These are phyloP conservation scores for Aphrophora alni DNA, from an alignment of 2,888 invertebrate species.

Conservation along the genomic window DNA sequence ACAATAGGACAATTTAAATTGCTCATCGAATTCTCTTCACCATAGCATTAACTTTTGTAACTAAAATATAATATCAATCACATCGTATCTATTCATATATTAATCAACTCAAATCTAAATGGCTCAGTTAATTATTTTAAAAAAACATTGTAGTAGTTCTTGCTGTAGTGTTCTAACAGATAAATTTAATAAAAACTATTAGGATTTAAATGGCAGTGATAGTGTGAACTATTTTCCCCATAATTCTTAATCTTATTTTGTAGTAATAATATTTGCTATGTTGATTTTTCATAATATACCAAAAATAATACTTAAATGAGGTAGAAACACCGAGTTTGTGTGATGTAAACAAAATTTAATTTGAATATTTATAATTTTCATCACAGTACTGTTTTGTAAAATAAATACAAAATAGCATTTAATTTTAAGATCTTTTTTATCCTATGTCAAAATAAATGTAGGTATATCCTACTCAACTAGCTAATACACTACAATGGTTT, in stretches of 20 bases:
- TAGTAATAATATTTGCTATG: not conserved
- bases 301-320: conserved; percentile 4
- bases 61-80: too few species aligned
- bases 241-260: not conserved
- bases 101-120: too few species aligned
- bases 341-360: not conserved
- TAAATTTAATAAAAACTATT: not conserved
- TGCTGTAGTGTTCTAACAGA: not conserved
- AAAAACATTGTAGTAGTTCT: too few species aligned
- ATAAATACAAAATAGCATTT: not conserved
- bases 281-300: not conserved
- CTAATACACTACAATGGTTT: not conserved
- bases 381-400: not conserved
- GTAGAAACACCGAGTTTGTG: not conserved
- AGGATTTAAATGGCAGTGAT: not conserved
- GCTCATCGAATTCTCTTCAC: too few species aligned
- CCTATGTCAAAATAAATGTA: not conserved
- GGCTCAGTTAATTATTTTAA: too few species aligned
- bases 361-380: not conserved
- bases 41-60: too few species aligned
- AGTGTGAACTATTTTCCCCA: not conserved
- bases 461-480: not conserved
- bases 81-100: too few species aligned
- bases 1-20: too few species aligned
- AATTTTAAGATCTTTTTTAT: not conserved